A percentile compares a stretch with the other conserved stretches of the same genome.
Evolutionary conservation across 1,140 invertebrate species (phyloP).

Genomic region (Leucophenga varia): DNA sequence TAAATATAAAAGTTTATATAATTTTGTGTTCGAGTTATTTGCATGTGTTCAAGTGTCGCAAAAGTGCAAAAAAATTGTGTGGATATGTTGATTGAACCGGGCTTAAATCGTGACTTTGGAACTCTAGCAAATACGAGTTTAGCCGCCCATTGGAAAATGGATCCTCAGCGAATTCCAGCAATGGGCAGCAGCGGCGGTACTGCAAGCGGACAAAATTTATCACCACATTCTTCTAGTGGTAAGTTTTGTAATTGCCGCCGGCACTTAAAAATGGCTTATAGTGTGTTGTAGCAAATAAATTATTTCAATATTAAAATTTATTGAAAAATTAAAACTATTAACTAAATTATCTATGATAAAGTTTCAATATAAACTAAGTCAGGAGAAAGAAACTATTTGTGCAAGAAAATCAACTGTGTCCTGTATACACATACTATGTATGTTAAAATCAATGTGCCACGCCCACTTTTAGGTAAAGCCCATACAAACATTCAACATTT

Average conservation of each 20-base stretch:
- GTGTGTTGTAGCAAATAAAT: background rate
- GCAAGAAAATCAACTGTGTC: too few species aligned
- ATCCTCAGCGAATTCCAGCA: constrained; percentile 37
- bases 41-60: background rate
- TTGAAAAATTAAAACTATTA: too few species aligned
- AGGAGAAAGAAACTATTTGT: too few species aligned
- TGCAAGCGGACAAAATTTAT: constrained; percentile 17
- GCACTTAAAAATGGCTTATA: too few species aligned
- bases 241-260: constrained; percentile 11
- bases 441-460: too few species aligned
- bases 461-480: too few species aligned
- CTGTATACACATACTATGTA: too few species aligned
- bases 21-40: too few species aligned
- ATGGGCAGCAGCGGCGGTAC: background rate
- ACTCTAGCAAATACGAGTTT: constrained; percentile 49
- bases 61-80: constrained; percentile 4
- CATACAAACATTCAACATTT: too few species aligned
- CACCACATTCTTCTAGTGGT: constrained; percentile 37
- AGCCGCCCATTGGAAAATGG: constrained; percentile 54
- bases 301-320: background rate
- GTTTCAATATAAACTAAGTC: too few species aligned
- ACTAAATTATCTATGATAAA: too few species aligned
- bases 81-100: constrained; percentile 56
- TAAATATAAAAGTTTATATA: background rate
- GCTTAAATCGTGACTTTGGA: constrained; percentile 55